Evolutionary conservation across 2,797 vertebrate species (phyloP).

Genomic region (Sebastes kiyomatsui): DNA sequence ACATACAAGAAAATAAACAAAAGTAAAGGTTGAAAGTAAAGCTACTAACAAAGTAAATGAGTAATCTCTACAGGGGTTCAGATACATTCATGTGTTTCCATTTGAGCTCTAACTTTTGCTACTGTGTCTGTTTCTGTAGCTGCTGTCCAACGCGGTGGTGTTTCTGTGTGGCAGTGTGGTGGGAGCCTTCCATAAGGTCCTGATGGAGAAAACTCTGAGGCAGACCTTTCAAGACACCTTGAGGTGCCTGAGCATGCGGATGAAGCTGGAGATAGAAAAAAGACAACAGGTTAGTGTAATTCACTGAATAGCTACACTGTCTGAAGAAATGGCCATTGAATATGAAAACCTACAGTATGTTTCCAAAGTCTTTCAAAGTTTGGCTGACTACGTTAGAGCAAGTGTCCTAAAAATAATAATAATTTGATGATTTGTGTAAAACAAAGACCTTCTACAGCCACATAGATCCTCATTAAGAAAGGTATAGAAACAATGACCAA

Average conservation of each 20-base stretch:
- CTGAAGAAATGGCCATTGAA: not conserved
- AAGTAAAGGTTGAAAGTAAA: not conserved
- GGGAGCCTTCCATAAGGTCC: slow-evolving; percentile 94
- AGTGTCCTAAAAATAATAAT: not conserved
- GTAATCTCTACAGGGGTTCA: not conserved
- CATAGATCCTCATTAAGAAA: not conserved
- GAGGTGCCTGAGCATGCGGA: slow-evolving; percentile 91
- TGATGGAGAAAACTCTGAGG: slow-evolving; percentile 92
- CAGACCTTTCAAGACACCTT: slow-evolving; percentile 93
- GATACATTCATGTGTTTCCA: not conserved
- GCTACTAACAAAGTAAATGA: not conserved
- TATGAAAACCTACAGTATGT: not conserved
- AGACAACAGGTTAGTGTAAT: slow-evolving; percentile 90
- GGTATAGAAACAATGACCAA: not conserved
- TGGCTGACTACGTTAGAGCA: not conserved
- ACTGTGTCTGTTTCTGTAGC: slow-evolving; percentile 73
- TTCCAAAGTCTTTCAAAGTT: not conserved
- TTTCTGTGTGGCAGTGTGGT: slow-evolving; percentile 92
- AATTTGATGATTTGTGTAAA: not conserved
- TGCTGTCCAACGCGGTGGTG: slow-evolving; percentile 89
- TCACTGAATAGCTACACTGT: not conserved
- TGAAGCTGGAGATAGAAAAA: slow-evolving; percentile 96
- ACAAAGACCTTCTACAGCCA: not conserved
- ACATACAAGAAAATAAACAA: not conserved
- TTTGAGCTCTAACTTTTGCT: slow-evolving; percentile 12